Base-by-base conservation (phyloP, 2,797 vertebrate genomes). In the Lophura swinhoii region DNA sequence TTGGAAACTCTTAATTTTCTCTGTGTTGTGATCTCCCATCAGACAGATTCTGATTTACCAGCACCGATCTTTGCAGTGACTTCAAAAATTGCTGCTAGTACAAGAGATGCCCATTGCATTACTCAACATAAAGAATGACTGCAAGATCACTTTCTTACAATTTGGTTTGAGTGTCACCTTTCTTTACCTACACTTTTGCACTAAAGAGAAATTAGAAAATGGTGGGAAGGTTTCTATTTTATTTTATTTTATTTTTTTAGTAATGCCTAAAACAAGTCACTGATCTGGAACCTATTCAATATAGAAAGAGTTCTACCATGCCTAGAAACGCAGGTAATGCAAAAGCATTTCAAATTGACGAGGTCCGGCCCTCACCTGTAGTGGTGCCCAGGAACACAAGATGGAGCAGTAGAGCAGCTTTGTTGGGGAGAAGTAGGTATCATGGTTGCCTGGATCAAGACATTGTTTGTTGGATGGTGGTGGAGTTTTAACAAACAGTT, bases 391-490 rank as follows among this genome's bases (percentile, higher is more conserved):
- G 1, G 10, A 78, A 72, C 46, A 49, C 71, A 12, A 78, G 85
- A 58, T 79, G 39, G 89, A 87, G 68, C 59, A 87, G 41, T 10
- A 67, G 76, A 26, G 48, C 33, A 93, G 20, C 43, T 59, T n/a
- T 59, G 12, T 8, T 59, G 41, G 4, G 10, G 11, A 39, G 44
- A 74, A 72, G 48, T 23, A 12, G 23, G 43, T 14, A 5, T 9
- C 12, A 0, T 1, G 2, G 23, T 37, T 5, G 3, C 71, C 37
- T 39, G 28, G 37, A 17, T 31, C 29, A 11, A 64, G 23, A 29
- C 0, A 9, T 18, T 44, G 1, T 2, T 58, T 41, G 16, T n/a
- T 14, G 1, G 0, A 4, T 24, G 10, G 46, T 75, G 44, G 23
- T 71, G 58, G 5, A 9, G 1, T 10, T 82, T 71, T 64, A 71